Evolutionary conservation across 2,113 vertebrate species (phyloP).

Genomic region (Pampusana beccarii): DNA sequence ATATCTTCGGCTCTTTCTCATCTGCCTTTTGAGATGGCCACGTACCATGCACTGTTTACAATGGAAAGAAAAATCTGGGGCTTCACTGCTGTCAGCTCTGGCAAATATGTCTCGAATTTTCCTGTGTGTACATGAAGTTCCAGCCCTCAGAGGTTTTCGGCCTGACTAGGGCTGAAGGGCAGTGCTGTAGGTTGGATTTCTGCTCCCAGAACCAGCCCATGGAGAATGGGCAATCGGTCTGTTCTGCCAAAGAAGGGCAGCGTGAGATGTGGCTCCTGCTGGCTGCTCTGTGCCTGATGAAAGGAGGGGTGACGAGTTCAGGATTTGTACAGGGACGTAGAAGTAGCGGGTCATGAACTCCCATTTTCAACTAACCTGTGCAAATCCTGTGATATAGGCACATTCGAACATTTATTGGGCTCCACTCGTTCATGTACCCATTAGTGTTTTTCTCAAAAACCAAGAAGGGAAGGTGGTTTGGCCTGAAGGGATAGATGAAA

Average conservation of each 20-base stretch:
- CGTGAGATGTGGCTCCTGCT: background rate
- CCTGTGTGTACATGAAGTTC: background rate
- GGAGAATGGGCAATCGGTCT: fast-evolving
- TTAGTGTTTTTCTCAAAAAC: background rate
- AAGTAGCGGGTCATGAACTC: background rate
- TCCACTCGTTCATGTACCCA: background rate
- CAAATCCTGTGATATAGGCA: background rate
- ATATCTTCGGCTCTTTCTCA: background rate
- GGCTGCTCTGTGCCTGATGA: background rate
- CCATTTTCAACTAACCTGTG: background rate
- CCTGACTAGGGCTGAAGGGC: background rate
- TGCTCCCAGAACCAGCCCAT: background rate
- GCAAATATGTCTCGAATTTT: background rate
- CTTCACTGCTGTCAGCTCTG: background rate
- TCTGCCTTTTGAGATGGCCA: background rate
- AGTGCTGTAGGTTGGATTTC: background rate
- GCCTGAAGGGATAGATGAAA: background rate
- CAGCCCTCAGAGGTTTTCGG: background rate
- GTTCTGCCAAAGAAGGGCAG: background rate
- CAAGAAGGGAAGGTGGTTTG: background rate
- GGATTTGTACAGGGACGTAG: background rate
- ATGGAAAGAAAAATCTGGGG: background rate
- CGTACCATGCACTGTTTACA: fast-evolving
- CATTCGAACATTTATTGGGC: background rate
- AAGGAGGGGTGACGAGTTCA: fast-evolving